These are phyloP conservation scores for Diabrotica balteata DNA, from an alignment of 2,888 invertebrate genomes.

Conservation along the genomic window DNA sequence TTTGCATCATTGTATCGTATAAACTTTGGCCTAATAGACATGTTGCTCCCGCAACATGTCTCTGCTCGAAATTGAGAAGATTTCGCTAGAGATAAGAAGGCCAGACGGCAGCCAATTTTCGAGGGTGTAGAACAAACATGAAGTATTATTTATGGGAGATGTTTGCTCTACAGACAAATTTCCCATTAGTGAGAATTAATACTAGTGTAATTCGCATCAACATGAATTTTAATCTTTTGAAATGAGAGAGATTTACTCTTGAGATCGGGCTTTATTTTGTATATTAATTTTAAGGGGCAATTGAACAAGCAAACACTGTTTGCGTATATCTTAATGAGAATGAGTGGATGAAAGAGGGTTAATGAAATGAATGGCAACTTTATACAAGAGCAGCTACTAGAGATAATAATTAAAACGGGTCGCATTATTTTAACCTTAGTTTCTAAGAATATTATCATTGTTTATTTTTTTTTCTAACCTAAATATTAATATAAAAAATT, in stretches of 20 bases:
- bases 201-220: slow-evolving; percentile 1
- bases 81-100: slow-evolving; percentile 16
- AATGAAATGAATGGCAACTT: too few species aligned
- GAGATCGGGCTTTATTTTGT: too few species aligned
- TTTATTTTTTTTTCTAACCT: too few species aligned
- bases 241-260: not conserved
- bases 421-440: too few species aligned
- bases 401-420: too few species aligned
- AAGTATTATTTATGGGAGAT: slow-evolving; percentile 24
- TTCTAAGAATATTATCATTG: too few species aligned
- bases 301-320: too few species aligned
- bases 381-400: too few species aligned
- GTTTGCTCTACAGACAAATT: slow-evolving; percentile 23
- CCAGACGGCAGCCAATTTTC: slow-evolving; percentile 22
- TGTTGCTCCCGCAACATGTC: slow-evolving; percentile 22
- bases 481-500: too few species aligned
- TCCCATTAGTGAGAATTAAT: slow-evolving; percentile 14
- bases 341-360: too few species aligned
- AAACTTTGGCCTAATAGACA: slow-evolving; percentile 32
- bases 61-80: slow-evolving; percentile 27
- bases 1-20: slow-evolving; percentile 29
- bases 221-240: slow-evolving; percentile 16
- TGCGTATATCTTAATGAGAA: too few species aligned
- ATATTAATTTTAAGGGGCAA: too few species aligned
- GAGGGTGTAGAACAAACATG: slow-evolving; percentile 20